These are phyloP conservation scores for Ploceus nigricollis DNA, from an alignment of 2,113 vertebrate genomes.

Conservation along the genomic window DNA sequence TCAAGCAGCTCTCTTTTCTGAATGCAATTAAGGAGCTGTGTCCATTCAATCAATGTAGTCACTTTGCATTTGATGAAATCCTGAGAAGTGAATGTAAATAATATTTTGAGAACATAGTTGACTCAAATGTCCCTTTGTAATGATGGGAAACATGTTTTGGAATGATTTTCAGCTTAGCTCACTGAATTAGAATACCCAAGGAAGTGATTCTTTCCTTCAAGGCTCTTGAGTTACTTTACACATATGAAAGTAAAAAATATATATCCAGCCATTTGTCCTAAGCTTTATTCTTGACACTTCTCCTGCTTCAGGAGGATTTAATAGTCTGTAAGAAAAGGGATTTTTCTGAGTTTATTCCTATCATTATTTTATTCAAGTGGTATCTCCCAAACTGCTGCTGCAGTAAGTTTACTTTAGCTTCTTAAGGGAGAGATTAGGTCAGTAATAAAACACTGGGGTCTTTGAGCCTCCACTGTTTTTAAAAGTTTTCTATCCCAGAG, in stretches of 20 bases:
- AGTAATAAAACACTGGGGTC: neutral
- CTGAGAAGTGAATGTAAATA: neutral
- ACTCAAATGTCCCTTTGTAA: neutral
- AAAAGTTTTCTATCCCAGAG: neutral
- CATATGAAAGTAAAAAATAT: neutral
- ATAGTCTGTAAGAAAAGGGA: neutral
- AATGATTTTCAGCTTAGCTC: neutral
- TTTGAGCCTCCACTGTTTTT: neutral
- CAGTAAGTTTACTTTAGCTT: neutral
- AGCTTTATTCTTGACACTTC: neutral
- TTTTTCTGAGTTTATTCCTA: neutral
- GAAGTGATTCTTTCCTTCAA: neutral
- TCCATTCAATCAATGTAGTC: neutral
- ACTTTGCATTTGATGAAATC: conserved; percentile 37
- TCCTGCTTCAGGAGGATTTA: neutral
- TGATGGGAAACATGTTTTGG: neutral
- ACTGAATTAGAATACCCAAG: neutral
- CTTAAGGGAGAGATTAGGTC: neutral
- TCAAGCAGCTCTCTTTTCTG: neutral
- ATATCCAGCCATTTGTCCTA: neutral
- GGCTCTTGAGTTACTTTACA: neutral
- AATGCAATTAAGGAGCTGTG: neutral
- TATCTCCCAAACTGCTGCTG: neutral
- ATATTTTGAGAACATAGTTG: neutral
- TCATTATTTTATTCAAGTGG: neutral